A percentile compares a stretch with the other conserved stretches of the same genome.
Evolutionary conservation across 2,113 vertebrate species (phyloP).

Genomic region (Plectropomus leopardus): DNA sequence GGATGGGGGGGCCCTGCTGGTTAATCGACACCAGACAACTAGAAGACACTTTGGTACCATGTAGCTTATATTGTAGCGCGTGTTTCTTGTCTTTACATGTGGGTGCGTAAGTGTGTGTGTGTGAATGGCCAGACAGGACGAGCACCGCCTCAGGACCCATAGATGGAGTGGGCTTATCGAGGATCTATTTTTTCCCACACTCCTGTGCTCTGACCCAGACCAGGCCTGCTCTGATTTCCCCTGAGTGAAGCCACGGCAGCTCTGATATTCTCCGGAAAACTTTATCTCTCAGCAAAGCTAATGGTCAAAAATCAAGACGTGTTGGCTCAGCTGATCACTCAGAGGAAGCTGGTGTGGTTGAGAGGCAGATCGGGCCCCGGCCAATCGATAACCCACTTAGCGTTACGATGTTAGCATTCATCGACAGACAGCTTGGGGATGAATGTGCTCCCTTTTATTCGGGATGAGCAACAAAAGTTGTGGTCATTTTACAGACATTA

Average conservation of each 20-base stretch:
- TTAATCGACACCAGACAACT: neutral
- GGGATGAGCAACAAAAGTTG: conserved; percentile 32
- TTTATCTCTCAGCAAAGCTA: conserved; percentile 67
- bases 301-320: conserved; percentile 66
- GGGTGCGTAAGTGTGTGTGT: neutral
- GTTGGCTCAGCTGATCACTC: conserved; percentile 57
- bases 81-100: conserved; percentile 8
- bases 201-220: conserved; percentile 65
- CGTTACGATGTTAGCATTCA: conserved; percentile 28
- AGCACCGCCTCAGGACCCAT: conserved; percentile 52
- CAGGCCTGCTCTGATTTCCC: conserved; percentile 80
- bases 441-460: conserved; percentile 35
- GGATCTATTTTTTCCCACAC: conserved; percentile 80
- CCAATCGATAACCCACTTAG: conserved; percentile 48
- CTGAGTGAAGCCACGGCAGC: conserved; percentile 47
- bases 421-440: conserved; percentile 15
- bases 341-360: neutral
- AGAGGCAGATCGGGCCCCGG: neutral
- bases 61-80: conserved; percentile 19
- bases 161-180: conserved; percentile 65
- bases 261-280: conserved; percentile 66
- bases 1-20: conserved; percentile 13
- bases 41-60: neutral
- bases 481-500: conserved; percentile 18
- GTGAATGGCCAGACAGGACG: neutral